A percentile compares a stretch with the other conserved stretches of the same genome.
phyloP scores from a whole-genome alignment of 2,113 vertebrate genomes.

The Lamprologus ornatipinnis region DNA sequence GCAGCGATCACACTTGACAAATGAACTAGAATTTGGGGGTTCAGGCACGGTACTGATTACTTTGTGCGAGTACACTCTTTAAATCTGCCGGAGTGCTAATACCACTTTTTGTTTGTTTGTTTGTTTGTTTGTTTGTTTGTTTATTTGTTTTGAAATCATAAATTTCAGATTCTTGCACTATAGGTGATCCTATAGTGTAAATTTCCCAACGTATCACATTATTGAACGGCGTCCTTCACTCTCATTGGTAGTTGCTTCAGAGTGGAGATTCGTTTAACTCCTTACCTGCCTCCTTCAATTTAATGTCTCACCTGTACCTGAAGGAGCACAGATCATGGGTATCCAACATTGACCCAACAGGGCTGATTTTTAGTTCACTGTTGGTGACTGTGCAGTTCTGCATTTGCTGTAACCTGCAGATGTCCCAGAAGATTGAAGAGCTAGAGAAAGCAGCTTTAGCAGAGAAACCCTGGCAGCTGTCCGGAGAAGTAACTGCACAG shows the following conservation, averaged over 20 bases:
- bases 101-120: background rate
- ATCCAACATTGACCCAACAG: background rate
- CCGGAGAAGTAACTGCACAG: slow-evolving; percentile 84
- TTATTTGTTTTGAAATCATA: background rate
- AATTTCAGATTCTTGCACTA: background rate
- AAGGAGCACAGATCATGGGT: background rate
- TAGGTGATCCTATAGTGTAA: background rate
- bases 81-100: background rate
- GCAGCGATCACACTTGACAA: background rate
- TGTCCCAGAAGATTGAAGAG: slow-evolving; percentile 83
- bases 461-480: slow-evolving; percentile 92
- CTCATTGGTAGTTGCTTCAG: background rate
- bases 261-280: background rate
- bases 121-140: background rate
- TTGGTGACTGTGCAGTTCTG: background rate
- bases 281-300: background rate
- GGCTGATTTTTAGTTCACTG: background rate
- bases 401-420: slow-evolving; percentile 60
- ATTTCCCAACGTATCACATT: background rate
- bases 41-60: background rate
- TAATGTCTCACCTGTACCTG: background rate
- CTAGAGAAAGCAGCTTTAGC: slow-evolving; percentile 81
- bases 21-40: background rate
- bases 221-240: background rate
- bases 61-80: background rate